phyloP scores from a whole-genome alignment of 2,888 invertebrate species.

The Sclerodermus sp. region DNA sequence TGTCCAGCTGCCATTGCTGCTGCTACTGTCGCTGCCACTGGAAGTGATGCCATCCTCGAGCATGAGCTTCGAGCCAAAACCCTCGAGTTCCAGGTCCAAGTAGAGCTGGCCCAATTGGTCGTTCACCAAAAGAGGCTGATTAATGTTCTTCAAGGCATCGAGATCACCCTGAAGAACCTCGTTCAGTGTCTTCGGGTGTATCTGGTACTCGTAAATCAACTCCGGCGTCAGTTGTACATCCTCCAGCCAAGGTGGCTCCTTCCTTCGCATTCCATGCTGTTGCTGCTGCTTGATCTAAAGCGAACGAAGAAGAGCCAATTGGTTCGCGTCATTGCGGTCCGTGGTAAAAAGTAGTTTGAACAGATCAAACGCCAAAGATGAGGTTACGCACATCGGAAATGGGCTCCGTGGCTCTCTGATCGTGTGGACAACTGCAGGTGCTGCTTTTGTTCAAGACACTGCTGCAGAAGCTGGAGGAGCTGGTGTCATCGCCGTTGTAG shows the following conservation, averaged over 20 bases:
- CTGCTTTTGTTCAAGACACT: constrained; percentile 50
- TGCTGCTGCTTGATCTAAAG: background rate
- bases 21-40: constrained; percentile 58
- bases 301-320: too few species aligned
- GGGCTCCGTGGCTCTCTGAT: constrained; percentile 17
- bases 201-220: constrained; percentile 71
- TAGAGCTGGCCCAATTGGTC: constrained; percentile 74
- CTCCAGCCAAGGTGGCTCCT: constrained; percentile 70
- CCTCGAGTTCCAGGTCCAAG: constrained; percentile 69
- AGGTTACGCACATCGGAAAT: too few species aligned
- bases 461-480: constrained; percentile 52
- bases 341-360: too few species aligned
- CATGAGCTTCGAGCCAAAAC: constrained; percentile 61
- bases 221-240: constrained; percentile 69
- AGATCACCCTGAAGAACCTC: constrained; percentile 68
- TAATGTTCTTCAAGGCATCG: constrained; percentile 60
- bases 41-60: constrained; percentile 68
- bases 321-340: too few species aligned
- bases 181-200: constrained; percentile 62
- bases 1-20: constrained; percentile 49
- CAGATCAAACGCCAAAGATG: too few species aligned
- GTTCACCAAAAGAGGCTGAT: constrained; percentile 70
- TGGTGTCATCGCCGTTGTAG: constrained; percentile 42
- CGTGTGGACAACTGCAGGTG: constrained; percentile 38
- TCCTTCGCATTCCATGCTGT: constrained; percentile 31